phyloP scores from a whole-genome alignment of 2,113 vertebrate genomes.

The Leucopsar rothschildi region DNA sequence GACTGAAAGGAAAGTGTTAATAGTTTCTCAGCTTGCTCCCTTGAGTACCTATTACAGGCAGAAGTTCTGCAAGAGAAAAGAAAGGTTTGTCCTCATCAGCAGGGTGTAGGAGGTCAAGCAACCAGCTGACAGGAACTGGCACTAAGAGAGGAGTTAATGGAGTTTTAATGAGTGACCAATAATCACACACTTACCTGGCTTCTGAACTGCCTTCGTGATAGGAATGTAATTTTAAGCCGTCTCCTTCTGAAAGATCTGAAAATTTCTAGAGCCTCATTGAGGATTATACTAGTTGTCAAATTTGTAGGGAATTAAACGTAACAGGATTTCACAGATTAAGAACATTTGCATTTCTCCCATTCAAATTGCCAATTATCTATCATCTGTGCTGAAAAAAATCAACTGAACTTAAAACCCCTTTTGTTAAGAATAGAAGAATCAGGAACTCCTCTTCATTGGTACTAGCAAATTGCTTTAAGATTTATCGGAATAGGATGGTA shows the following conservation, averaged over 20 bases:
- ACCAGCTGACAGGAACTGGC: background rate
- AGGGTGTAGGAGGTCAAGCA: background rate
- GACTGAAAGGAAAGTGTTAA: background rate
- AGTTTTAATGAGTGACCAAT: conserved; percentile 16
- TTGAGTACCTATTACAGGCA: background rate
- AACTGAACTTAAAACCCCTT: conserved; percentile 36
- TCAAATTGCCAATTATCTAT: conserved; percentile 29
- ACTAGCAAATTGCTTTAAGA: conserved; percentile 18
- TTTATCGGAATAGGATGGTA: conserved; percentile 11
- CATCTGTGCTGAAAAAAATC: background rate
- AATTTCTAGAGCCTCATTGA: background rate
- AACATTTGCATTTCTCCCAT: conserved; percentile 8
- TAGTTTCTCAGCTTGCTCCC: background rate
- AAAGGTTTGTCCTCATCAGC: background rate
- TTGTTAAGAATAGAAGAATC: conserved; percentile 22
- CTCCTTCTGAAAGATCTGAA: conserved; percentile 8
- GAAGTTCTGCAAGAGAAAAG: background rate
- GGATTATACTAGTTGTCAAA: background rate
- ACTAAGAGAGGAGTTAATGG: background rate
- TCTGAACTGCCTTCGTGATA: background rate
- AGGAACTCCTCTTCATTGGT: conserved; percentile 8
- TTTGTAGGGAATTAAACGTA: conserved; percentile 1
- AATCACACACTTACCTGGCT: background rate
- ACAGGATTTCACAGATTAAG: background rate
- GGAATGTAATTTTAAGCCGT: background rate